Evolutionary conservation across 1,140 invertebrate species (phyloP).

Genomic region (Camponotus floridanus): DNA sequence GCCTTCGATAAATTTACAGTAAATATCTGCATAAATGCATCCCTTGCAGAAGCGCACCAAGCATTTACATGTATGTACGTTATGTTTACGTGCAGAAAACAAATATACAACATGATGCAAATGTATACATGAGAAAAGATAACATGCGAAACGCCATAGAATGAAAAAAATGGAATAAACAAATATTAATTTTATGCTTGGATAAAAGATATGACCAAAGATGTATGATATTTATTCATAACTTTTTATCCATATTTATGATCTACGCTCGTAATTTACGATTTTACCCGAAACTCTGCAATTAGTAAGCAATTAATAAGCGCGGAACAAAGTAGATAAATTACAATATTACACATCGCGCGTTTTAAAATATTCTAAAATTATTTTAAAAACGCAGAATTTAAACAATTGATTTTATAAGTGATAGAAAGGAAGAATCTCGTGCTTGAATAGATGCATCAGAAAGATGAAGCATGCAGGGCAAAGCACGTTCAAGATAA

Average conservation of each 20-base stretch:
- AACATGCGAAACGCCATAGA: neutral
- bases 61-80: constrained; percentile 3
- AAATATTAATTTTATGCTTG: constrained; percentile 23
- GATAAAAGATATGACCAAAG: neutral
- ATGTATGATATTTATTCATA: constrained; percentile 19
- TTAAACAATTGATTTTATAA: constrained; percentile 21
- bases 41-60: neutral
- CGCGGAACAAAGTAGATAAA: neutral
- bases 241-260: constrained; percentile 14
- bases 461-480: constrained; percentile 21
- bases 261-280: neutral
- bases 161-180: neutral
- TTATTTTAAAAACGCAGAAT: neutral
- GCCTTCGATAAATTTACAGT: neutral
- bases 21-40: constrained; percentile 24
- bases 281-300: neutral
- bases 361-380: neutral
- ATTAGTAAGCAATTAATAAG: neutral
- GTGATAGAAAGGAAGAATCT: neutral
- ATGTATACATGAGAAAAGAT: constrained; percentile 17
- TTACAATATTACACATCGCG: no score
- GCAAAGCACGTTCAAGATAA: constrained; percentile 63
- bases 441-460: constrained; percentile 1
- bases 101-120: constrained; percentile 27
- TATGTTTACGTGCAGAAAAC: constrained; percentile 18